Base-by-base conservation (phyloP, 2,888 invertebrate species). In the Tenthredo distinguenda region DNA sequence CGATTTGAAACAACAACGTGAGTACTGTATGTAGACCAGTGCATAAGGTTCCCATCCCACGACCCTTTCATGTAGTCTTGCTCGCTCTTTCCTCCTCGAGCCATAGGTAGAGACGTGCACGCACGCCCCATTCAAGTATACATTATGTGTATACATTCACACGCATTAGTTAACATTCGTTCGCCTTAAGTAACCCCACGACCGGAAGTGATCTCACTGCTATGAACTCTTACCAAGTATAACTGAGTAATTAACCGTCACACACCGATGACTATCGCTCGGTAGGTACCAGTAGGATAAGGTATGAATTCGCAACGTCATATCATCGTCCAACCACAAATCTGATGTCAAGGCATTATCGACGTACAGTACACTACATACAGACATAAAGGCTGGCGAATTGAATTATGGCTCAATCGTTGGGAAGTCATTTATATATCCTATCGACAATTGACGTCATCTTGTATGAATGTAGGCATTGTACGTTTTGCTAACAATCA, bases 171-270 rank as follows among this genome's bases (percentile, higher is more conserved):
- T 65, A 65, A 55, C 85, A 85, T 85, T 82, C 81, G 47, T 85
- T 82, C 71, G 82, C 85, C 50, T 81, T 43, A 68, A 85, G 85
- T 85, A 77, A 79, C 85, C 81, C 50, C 47, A 68, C 58, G 40
- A 82, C 71, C 85, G 85, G 85, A 85, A 85, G 82, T 85, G 85
- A 85, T 85, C 81, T 85, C 85, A 85, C 71, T 72, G 34, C 31
- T 83, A 76, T 21, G 55, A 71, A 50, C 40, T 85, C 82, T 83
- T 83, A 40, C 37, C 21, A 21, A 74, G 72, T 74, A 74, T 77
- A 77, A 77, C 77, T 77, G 55, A 77, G 55, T 55, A 77, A 55
- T 77, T 55, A 50, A 34, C 77, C 77, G 84, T 77, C 77, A 84
- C 58, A 72, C 62, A 21, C 37, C 77, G 76, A 76, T 84, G 84